Base-by-base conservation (phyloP, 2,888 invertebrate genomes). In the Drosophila setosimentum region DNA sequence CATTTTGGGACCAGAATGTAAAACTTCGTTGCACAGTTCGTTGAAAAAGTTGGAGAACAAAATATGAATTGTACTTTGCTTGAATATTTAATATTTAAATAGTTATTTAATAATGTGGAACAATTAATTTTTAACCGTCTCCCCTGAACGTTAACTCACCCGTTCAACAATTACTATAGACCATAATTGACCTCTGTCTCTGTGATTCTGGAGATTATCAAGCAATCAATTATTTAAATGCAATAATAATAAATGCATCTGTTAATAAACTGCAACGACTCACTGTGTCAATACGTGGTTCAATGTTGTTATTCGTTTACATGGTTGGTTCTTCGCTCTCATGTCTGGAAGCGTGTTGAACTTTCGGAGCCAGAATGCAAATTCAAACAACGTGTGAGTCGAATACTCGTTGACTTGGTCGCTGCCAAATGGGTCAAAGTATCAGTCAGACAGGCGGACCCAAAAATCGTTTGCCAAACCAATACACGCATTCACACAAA, bases 361-460 rank as follows among this genome's bases (percentile, higher is more conserved):
- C 37, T 65, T 54, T 54, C 33, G 32, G 48, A 64, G 58, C 50
- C 61, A 42, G 70, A 84, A 76, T 81, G 69, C 82, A 82, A 80
- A 85, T 80, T 72, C 81, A 73, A 77, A 59, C 68, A 72, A 82
- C 78, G 74, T 89, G 80, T 68, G 82, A 87, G 72, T 55, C 70
- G 85, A 72, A 78, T 77, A 70, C 70, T 66, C 68, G 72, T 82
- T 75, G 82, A 75, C 81, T 78, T 78, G 83, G 77, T 57, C 76
- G 66, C 57, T 80, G 87, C 87, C 87, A 87, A 87, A 82, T 87
- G 89, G 87, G 87, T 87, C 87, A 87, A 87, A 86, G 70, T 86
- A 89, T 90, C 90, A 90, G 89, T 88, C 84, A 87, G 90, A 90
- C 90, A 86, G 85, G 73, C 89, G 90, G 81, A 73, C 40, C 65